Conservation (phyloP, 2,888 invertebrate species). For the Plusia festucae region DNA sequence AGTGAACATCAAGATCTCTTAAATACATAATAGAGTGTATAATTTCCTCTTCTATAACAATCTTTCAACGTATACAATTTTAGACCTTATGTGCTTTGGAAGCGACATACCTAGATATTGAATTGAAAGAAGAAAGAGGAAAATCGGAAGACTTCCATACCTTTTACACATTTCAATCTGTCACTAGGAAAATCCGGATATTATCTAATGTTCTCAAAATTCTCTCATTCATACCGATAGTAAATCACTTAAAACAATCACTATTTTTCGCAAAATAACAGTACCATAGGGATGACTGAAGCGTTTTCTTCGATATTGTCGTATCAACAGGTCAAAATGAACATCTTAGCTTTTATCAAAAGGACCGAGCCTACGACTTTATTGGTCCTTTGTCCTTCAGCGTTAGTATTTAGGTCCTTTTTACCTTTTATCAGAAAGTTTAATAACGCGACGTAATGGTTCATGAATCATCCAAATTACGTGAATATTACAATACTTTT, state of each 20-base stretch:
- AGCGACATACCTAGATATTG: no score
- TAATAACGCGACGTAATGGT: conserved; percentile 77
- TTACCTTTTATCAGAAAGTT: conserved; percentile 69
- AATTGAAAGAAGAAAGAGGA: no score
- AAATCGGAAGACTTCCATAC: no score
- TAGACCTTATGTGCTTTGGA: no score
- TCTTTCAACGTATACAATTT: no score
- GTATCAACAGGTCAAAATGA: conserved; percentile 9
- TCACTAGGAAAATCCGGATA: no score
- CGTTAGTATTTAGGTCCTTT: conserved; percentile 38
- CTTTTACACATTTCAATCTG: no score
- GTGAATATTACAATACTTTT: conserved; percentile 76
- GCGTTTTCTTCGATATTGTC: conserved; percentile 1
- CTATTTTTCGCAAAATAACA: conserved; percentile 1
- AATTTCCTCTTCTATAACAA: no score
- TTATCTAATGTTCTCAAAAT: not conserved
- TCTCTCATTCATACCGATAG: not conserved
- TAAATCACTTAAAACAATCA: conserved; percentile 4
- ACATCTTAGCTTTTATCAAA: conserved; percentile 32
- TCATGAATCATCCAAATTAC: conserved; percentile 79
- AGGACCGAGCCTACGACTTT: conserved; percentile 49
- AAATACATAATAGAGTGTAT: no score
- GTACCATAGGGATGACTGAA: not conserved
- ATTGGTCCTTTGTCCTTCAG: conserved; percentile 47
- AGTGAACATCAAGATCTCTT: no score